These are phyloP conservation scores for Mastacembelus armatus DNA, from an alignment of 2,797 vertebrate genomes.

Conservation along the genomic window DNA sequence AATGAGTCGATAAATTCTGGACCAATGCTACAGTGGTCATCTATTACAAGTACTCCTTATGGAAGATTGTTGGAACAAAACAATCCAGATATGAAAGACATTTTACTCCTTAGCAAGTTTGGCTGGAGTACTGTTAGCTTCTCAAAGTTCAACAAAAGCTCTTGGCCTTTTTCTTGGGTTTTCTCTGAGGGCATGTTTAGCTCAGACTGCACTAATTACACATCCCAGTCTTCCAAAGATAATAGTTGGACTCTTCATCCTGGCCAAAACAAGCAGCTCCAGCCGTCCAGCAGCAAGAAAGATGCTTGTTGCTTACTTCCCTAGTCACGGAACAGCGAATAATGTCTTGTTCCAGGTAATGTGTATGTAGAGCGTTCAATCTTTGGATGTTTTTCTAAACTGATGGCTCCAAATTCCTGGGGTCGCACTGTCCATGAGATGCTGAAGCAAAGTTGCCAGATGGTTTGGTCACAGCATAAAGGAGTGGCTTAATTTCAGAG, in stretches of 20 bases:
- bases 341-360: conserved; percentile 19
- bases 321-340: conserved; percentile 34
- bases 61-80: conserved; percentile 10
- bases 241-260: conserved; percentile 67
- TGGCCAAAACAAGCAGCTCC: conserved; percentile 60
- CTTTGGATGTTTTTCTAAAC: conserved; percentile 10
- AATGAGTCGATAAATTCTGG: too few relatives aligned
- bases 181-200: conserved; percentile 50
- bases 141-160: conserved; percentile 42
- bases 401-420: conserved; percentile 19
- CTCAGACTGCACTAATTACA: conserved; percentile 60
- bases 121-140: conserved; percentile 42
- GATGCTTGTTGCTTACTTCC: conserved; percentile 48
- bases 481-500: conserved; percentile 15
- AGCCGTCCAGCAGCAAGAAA: conserved; percentile 14
- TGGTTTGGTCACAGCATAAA: conserved; percentile 1
- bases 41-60: conserved; percentile 14
- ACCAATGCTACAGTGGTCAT: conserved; percentile 14
- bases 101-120: conserved; percentile 14
- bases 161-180: conserved; percentile 41
- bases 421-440: conserved; percentile 35
- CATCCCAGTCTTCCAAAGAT: conserved; percentile 64
- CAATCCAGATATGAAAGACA: conserved; percentile 39
- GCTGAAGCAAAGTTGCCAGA: conserved; percentile 17
- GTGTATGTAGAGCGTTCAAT: not conserved